Evolutionary conservation across 2,888 invertebrate genomes (phyloP).

Genomic region (Scaeva pyrastri): DNA sequence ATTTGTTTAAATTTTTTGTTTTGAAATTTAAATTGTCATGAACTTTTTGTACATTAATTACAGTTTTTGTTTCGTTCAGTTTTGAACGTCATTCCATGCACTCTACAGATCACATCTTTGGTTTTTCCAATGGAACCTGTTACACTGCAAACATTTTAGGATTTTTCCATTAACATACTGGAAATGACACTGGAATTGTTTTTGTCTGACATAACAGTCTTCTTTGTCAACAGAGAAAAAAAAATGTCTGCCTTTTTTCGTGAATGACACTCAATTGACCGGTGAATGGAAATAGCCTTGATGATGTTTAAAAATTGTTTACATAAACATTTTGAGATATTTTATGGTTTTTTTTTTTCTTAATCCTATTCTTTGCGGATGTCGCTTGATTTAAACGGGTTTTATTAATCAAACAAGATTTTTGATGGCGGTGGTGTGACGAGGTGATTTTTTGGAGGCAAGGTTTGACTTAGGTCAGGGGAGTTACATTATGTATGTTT

Average conservation of each 20-base stretch:
- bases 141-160: not conserved
- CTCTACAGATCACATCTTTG: not conserved
- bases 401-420: not conserved
- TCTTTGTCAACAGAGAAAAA: not conserved
- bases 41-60: constrained; percentile 1
- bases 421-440: not conserved
- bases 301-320: not conserved
- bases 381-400: not conserved
- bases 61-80: not conserved
- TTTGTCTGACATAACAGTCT: not conserved
- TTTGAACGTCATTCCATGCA: not conserved
- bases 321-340: constrained; percentile 4
- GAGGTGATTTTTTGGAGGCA: not conserved
- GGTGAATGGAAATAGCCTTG: constrained; percentile 27
- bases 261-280: constrained; percentile 14
- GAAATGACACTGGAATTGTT: not conserved
- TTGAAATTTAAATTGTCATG: not conserved
- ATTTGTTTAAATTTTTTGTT: not conserved
- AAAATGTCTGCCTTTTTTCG: not conserved
- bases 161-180: not conserved
- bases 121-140: not conserved
- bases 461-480: not conserved
- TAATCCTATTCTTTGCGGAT: not conserved
- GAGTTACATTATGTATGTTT: not conserved
- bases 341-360: not conserved